Evolutionary conservation across 2,888 invertebrate species (phyloP).

Genomic region (Zhuqinia jingwanae): DNA sequence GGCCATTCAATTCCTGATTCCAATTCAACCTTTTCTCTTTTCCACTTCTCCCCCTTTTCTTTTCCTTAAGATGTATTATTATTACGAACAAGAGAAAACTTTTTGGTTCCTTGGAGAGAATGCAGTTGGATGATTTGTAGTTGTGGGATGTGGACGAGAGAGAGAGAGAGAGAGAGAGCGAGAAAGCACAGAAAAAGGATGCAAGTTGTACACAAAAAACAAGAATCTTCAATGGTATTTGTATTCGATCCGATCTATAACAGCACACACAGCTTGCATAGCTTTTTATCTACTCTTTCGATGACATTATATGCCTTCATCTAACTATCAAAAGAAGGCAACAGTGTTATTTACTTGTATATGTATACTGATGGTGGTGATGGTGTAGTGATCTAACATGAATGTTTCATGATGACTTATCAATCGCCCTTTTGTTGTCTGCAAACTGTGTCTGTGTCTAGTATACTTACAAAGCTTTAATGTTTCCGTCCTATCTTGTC

Average conservation of each 20-base stretch:
- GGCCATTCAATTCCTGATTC: constrained; percentile 49
- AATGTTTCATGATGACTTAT: constrained; percentile 34
- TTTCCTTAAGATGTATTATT: constrained; percentile 31
- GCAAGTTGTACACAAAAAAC: no score
- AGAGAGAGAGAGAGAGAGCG: no score
- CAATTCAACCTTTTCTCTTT: constrained; percentile 38
- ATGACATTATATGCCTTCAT: not conserved
- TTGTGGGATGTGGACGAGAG: constrained; percentile 4
- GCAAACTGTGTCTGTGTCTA: constrained; percentile 22
- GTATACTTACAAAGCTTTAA: constrained; percentile 29
- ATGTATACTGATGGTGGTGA: no score
- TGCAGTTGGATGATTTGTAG: constrained; percentile 56
- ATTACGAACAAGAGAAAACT: constrained; percentile 48
- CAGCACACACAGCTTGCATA: not conserved
- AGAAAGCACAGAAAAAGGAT: not conserved
- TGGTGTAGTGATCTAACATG: not conserved
- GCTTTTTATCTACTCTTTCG: not conserved
- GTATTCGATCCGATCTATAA: not conserved
- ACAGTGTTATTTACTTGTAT: constrained; percentile 1
- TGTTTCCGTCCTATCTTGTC: constrained; percentile 29
- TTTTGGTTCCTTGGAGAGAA: constrained; percentile 54
- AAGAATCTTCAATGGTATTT: no score
- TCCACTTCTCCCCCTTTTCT: constrained; percentile 27
- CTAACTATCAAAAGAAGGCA: not conserved
- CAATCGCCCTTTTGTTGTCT: constrained; percentile 26